Base-by-base conservation (phyloP, 2,113 vertebrate species). In the Oplegnathus fasciatus region DNA sequence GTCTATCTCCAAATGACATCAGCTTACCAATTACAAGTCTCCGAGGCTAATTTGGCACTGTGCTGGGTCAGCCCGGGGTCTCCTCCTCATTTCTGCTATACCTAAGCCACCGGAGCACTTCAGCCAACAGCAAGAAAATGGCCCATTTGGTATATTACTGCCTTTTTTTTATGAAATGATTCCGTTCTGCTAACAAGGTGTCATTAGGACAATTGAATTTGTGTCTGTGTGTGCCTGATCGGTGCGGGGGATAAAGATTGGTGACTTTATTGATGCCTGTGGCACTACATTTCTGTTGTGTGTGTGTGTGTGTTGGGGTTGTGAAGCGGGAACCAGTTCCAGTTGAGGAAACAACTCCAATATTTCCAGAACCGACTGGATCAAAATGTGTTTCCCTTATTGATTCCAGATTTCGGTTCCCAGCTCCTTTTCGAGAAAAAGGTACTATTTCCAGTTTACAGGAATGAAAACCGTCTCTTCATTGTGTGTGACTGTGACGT, bases 181-280 rank as follows among this genome's bases (percentile, higher is more conserved):
- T 92, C 87, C 75, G 54, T 89, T 90, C 82, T 84, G 83, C 87
- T 93, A 94, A 94, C 88, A 90, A 92, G 91, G 74, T 92, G 89
- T 92, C 90, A 91, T 91, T 91, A 91, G 84, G 85, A 94, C 90
- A 93, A 95, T 93, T 94, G 91, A 94, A 93, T 90, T 90, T 93
- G 90, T 90, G 90, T 61, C 78, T 90, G 83, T 83, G 80, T 75
- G 77, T 65, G 82, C 54, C 78, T 80, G 84, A 92, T 89, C 89
- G 84, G 86, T 73, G 42, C 34, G 74, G 44, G 34, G 60, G 78
- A 86, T 75, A 65, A 72, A 65, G 85, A 73, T 78, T 88, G 78
- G 85, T 74, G 70, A 77, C 82, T 84, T 52, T 80, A 82, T 81
- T 80, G 84, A 86, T 76, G 92, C 86, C 83, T 61, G 58, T 81